A percentile compares a stretch with the other conserved stretches of the same genome.
Conservation (phyloP, 2,797 vertebrate genomes). For the Sebastes steindachneri region DNA sequence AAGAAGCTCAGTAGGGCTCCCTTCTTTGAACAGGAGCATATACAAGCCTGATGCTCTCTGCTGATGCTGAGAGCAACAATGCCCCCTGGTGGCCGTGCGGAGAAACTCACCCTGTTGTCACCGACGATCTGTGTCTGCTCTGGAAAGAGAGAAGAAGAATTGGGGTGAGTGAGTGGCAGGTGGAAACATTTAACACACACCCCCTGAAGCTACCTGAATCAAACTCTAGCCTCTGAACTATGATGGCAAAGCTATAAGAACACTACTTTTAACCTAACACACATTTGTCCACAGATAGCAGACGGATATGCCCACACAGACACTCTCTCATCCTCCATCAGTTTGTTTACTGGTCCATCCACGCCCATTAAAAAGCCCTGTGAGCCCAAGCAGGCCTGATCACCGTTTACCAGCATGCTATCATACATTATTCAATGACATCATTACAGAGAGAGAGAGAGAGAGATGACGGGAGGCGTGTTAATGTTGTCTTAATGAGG, state of each 20-base stretch:
- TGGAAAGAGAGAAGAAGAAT: slow-evolving; percentile 24
- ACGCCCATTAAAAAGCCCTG: slow-evolving; percentile 66
- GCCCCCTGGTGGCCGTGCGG: slow-evolving; percentile 67
- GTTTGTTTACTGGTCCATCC: slow-evolving; percentile 74
- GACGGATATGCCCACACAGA: background rate
- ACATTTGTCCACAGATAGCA: background rate
- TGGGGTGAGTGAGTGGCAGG: background rate
- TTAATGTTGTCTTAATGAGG: slow-evolving; percentile 82
- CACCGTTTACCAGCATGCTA: slow-evolving; percentile 67
- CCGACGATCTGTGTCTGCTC: slow-evolving; percentile 46
- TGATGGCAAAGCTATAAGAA: background rate
- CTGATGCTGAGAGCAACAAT: slow-evolving; percentile 68
- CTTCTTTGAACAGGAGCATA: slow-evolving; percentile 16
- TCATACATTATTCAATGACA: slow-evolving; percentile 79
- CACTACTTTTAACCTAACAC: background rate
- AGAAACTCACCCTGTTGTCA: slow-evolving; percentile 68
- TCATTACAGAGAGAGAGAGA: slow-evolving; percentile 48
- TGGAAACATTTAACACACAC: background rate
- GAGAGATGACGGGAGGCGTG: slow-evolving; percentile 64
- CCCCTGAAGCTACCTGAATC: background rate
- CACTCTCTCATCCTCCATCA: slow-evolving; percentile 16
- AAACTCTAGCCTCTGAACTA: background rate
- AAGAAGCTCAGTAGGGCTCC: slow-evolving; percentile 34
- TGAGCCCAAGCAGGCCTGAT: slow-evolving; percentile 60
- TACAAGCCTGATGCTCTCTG: background rate